Evolutionary conservation across 2,797 vertebrate genomes (phyloP), one percentile per base, ranked within the genome.

Genomic region (Trichosurus vulpecula): DNA sequence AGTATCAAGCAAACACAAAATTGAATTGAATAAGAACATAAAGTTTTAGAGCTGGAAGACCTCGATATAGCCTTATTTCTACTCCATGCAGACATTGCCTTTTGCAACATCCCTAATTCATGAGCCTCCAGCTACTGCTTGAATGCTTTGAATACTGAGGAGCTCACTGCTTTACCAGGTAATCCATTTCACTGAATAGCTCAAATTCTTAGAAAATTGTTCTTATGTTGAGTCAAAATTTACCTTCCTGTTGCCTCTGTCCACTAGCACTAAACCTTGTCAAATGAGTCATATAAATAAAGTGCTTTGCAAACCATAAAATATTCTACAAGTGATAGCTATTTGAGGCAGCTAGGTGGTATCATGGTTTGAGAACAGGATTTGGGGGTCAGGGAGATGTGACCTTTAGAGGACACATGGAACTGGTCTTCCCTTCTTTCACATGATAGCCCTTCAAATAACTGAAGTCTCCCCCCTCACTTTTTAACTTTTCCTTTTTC

Each of bases 21-120:
- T 92, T 35, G 91, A 91, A 94, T 56, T 47, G 54, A 97, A 66
- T 93, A 92, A 94, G 95, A 95, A 51, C 31, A 55, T 90, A n/a
- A 95, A 90, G 93, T 95, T 52, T 90, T 95, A 94, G 92, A 14
- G 93, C 93, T 87, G 51, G 30, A 91, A 91, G 66, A 91, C 14
- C 41, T 92, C 55, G 96, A 55, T 66, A 47, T 52, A 10, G 74
- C 53, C 31, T 35, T 56, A 54, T 13, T n/a, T 61, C 25, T 52
- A 47, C 54, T 54, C 53, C 91, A 13, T 52, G 55, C 56, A 54
- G 29, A 58, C 10, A 0, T 87, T 56, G 53, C 29, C 89, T 55
- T 55, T 41, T 91, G n/a, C 47, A 58, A 0, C 3, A 11, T 74
- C 53, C 54, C 55, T 55, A 92, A 52, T 8, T 92, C 53, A n/a